phyloP scores from a whole-genome alignment of 2,888 invertebrate genomes.

The Bruchidius siliquastri region DNA sequence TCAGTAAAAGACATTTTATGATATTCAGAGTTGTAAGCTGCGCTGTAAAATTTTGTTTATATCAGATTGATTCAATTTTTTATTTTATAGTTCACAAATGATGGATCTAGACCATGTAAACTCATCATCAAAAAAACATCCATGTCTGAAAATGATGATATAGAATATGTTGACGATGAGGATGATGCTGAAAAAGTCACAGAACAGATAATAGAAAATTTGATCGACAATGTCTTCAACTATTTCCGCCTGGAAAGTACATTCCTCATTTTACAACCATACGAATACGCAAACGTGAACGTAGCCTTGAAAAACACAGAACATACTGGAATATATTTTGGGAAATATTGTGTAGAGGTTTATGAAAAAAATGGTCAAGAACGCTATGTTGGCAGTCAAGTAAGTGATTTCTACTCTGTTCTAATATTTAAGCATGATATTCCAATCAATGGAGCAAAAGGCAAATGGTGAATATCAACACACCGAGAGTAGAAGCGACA shows the following conservation, averaged over 20 bases:
- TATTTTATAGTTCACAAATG: constrained; percentile 18
- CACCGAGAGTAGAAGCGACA: no score
- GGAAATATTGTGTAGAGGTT: constrained; percentile 19
- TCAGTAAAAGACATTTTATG: no score
- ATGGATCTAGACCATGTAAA: constrained; percentile 12
- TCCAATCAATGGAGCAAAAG: no score
- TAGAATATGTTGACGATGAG: background rate
- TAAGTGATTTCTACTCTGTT: constrained; percentile 4
- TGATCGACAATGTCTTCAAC: background rate
- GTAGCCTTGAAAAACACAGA: constrained; percentile 18
- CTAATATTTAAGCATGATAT: background rate
- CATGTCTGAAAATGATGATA: background rate
- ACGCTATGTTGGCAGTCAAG: constrained; percentile 6
- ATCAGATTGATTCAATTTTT: background rate
- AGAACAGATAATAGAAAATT: background rate
- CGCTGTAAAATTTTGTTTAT: no score
- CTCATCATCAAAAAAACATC: background rate
- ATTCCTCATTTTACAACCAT: background rate
- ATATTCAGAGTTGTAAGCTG: no score
- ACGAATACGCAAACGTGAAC: background rate
- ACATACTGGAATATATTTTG: constrained; percentile 23
- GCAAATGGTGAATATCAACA: no score
- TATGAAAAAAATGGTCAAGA: constrained; percentile 11
- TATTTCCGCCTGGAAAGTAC: background rate
- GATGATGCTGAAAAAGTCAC: background rate